Evolutionary conservation across 2,888 invertebrate genomes (phyloP).

Genomic region (Ennomos fuscantarius): DNA sequence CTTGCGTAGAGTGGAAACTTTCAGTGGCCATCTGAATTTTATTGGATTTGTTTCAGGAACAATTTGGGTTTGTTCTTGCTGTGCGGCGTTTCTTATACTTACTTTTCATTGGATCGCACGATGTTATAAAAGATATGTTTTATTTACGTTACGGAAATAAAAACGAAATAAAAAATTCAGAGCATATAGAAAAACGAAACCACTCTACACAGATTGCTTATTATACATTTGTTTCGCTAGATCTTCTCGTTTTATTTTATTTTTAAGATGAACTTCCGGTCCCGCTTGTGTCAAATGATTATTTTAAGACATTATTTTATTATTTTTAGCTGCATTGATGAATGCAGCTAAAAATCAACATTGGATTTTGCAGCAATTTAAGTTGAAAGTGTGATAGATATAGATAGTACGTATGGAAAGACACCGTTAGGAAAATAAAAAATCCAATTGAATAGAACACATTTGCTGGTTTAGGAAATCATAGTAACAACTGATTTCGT

Average conservation of each 20-base stretch:
- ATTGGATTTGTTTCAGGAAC: slow-evolving; percentile 25
- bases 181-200: too few species aligned
- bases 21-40: slow-evolving; percentile 22
- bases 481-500: too few species aligned
- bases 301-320: too few species aligned
- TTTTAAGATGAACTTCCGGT: too few species aligned
- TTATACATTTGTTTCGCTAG: too few species aligned
- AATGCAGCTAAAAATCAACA: too few species aligned
- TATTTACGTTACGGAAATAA: not conserved
- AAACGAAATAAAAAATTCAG: too few species aligned
- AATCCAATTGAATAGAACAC: slow-evolving; percentile 11
- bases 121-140: not conserved
- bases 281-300: too few species aligned
- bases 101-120: slow-evolving; percentile 10
- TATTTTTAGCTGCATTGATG: too few species aligned
- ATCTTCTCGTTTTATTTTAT: too few species aligned
- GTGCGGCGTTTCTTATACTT: not conserved
- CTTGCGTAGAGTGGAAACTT: slow-evolving; percentile 14
- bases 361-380: slow-evolving; percentile 9
- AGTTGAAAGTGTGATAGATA: slow-evolving; percentile 19
- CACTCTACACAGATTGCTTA: too few species aligned
- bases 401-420: slow-evolving; percentile 16
- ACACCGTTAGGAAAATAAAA: slow-evolving; percentile 20
- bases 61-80: slow-evolving; percentile 6
- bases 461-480: slow-evolving; percentile 8